Base-by-base conservation (phyloP, 2,113 vertebrate species). In the Pterocles burchelli region DNA sequence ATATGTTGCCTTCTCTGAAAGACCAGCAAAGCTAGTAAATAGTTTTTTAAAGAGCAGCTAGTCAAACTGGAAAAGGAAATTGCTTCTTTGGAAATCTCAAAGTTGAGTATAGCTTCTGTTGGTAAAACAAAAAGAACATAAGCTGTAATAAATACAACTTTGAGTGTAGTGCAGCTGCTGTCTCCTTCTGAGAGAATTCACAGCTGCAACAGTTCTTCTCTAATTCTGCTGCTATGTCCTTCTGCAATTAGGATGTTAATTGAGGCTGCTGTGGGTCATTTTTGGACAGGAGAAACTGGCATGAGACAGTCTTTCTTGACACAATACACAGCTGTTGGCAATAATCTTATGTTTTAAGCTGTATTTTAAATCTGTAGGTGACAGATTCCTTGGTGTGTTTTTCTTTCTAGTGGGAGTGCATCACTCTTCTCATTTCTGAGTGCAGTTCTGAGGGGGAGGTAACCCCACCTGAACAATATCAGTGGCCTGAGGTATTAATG, bases 361-460 rank as follows among this genome's bases (percentile, higher is more conserved):
- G 9, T 83, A 29, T 29, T 80, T 83, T 28, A 54, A 70, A 58
- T 79, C 54, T 66, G 1, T 49, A 79, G 43, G 33, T 86, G 55
- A 34, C 22, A 18, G 34, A 54, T 63, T 66, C 17, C 24, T 79
- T 61, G 5, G 28, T 26, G 2, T 28, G 4, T 19, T 10, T 31
- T 11, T 5, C 18, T 7, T 3, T 16, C 13, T 17, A 0, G 46
- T 85, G 41, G 9, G 9, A 41, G 17, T 21, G 16, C 4, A 6
- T 85, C 7, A 13, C 34, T 93, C 12, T 7, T 68, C 78, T 79
- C 0, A 16, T 54, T 93, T 86, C 41, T 43, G 10, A 24, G 11
- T 62, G 21, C 28, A 49, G 0, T 88, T 82, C 24, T 26, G 31
- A 10, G 34, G 7, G 10, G 12, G 15, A 2, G 13, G 31, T 2